Base-by-base conservation (phyloP, 2,888 invertebrate species). In the Onchidella celtica region DNA sequence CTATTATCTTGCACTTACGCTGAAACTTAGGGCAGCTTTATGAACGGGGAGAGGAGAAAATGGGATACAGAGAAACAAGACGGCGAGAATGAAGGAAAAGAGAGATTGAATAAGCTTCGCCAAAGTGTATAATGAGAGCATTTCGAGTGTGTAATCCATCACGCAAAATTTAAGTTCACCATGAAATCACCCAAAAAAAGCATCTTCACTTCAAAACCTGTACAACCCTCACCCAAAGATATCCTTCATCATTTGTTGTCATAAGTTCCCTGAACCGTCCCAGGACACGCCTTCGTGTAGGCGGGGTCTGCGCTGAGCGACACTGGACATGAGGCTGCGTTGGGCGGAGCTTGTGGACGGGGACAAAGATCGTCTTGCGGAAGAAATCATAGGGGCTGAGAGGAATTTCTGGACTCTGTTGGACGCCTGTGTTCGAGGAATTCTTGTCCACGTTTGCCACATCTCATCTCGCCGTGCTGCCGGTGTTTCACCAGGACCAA, bases 391-490 rank as follows among this genome's bases (percentile, higher is more conserved):
- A 34, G 73, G 21, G 17, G 80, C 34, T 21, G 68, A 27, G n/a
- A 57, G 57, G 32, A 36, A 29, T 40, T 32, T 61, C n/a, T n/a
- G n/a, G n/a, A n/a, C n/a, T 21, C 29, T n/a, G 17, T 11, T 74
- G 36, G 66, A 57, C 24, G 59, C 66, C 61, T 75, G 75, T 6
- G 74, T 61, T 38, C 81, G 65, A 27, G 81, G 81, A 61, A 81
- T 81, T 27, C 81, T 32, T 0, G 81, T 81, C 81, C 81, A 81
- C 21, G 81, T 81, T 14, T 76, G 75, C 81, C 81, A 81, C 69
- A 75, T 75, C 24, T 75, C 81, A 17, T 81, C 81, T 27, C 81
- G 24, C 11, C 74, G 73, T 1, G 66, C 74, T 0, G 80, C 74
- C 21, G 80, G 73, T 3, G 73, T 66, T 24, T 73, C 80, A 24